Percentiles rank a stretch among this genome's conserved stretches.
These are phyloP conservation scores for Phrixothrix hirtus DNA, from an alignment of 2,888 invertebrate species.

Conservation along the genomic window DNA sequence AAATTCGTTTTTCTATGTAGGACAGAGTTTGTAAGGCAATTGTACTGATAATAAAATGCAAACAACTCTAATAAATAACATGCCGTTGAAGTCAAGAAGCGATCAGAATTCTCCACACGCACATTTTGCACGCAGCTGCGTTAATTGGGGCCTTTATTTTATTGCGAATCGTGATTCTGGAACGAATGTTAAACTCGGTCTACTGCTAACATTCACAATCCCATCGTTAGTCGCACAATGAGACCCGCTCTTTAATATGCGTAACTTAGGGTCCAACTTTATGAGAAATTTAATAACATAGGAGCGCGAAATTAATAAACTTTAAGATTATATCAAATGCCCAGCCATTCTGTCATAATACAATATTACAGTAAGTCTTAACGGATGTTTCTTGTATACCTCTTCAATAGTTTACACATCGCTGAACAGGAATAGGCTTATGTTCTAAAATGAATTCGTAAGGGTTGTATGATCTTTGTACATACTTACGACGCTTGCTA, in stretches of 20 bases:
- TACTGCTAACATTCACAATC: slow-evolving; percentile 38
- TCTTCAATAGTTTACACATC: neutral
- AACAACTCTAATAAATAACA: slow-evolving; percentile 31
- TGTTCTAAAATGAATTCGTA: neutral
- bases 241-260: slow-evolving; percentile 43
- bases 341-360: slow-evolving; percentile 14
- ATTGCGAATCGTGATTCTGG: slow-evolving; percentile 44
- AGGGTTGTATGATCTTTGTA: too few relatives aligned
- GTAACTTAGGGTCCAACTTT: slow-evolving; percentile 43
- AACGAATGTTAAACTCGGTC: slow-evolving; percentile 31
- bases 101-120: slow-evolving; percentile 46
- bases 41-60: slow-evolving; percentile 20
- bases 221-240: slow-evolving; percentile 42
- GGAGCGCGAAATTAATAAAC: slow-evolving; percentile 36
- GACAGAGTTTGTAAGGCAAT: slow-evolving; percentile 5
- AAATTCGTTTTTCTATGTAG: slow-evolving; percentile 1
- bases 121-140: slow-evolving; percentile 46
- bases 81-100: slow-evolving; percentile 19
- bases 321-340: slow-evolving; percentile 29
- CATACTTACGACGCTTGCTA: too few relatives aligned
- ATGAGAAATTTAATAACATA: slow-evolving; percentile 48
- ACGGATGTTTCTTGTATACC: slow-evolving; percentile 17
- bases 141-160: slow-evolving; percentile 49
- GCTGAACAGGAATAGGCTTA: neutral
- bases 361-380: slow-evolving; percentile 17